phyloP scores from a whole-genome alignment of 2,888 invertebrate genomes.

The Hemaris fuciformis region DNA sequence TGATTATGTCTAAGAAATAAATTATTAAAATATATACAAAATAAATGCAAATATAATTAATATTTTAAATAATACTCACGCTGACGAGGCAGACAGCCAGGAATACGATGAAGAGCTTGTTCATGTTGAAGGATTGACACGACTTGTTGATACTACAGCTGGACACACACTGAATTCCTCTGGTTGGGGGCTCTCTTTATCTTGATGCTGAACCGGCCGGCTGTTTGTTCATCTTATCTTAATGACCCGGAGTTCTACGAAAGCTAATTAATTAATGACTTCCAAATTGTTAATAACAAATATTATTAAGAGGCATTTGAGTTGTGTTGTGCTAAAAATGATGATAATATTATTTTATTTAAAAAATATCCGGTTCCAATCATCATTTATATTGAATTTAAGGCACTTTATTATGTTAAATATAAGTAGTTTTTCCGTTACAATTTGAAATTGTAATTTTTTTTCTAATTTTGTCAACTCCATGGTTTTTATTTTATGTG shows the following conservation, averaged over 20 bases:
- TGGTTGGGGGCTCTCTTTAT: conserved; percentile 36
- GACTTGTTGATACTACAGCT: conserved; percentile 34
- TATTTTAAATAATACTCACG: conserved; percentile 41
- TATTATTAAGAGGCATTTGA: neutral
- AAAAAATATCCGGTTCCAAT: no score
- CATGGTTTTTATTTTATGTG: no score
- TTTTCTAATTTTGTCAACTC: no score
- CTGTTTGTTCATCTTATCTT: conserved; percentile 42
- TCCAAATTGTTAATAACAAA: conserved; percentile 26
- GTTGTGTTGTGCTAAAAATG: neutral
- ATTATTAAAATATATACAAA: neutral
- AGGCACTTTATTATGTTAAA: no score
- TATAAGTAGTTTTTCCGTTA: no score
- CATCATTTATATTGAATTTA: no score
- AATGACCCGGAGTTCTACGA: conserved; percentile 41
- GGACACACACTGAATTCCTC: conserved; percentile 36
- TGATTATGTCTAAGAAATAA: no score
- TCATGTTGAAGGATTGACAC: conserved; percentile 48
- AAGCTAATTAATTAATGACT: conserved; percentile 47
- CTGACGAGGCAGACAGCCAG: conserved; percentile 61
- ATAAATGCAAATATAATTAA: neutral
- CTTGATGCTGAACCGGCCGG: conserved; percentile 18
- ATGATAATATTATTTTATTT: no score
- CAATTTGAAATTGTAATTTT: no score
- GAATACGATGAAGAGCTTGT: conserved; percentile 55